phyloP scores from a whole-genome alignment of 2,888 invertebrate species.

The Oxycera nigricornis region DNA sequence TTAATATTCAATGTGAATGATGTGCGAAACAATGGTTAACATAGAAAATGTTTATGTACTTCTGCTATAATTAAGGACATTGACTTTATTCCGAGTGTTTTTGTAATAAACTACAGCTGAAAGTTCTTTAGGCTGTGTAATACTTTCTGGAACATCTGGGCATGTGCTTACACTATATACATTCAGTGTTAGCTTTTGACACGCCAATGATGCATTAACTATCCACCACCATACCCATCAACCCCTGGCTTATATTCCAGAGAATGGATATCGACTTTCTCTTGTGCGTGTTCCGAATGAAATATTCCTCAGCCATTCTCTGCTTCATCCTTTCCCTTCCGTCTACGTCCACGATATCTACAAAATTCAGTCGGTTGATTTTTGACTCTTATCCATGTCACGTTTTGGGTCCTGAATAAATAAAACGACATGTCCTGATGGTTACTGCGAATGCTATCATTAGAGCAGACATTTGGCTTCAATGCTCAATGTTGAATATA shows the following conservation, averaged over 20 bases:
- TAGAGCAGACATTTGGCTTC: constrained; percentile 10
- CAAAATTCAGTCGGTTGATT: background rate
- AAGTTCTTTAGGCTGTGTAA: no score
- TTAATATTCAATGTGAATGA: no score
- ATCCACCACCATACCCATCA: no score
- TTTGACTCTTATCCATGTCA: constrained; percentile 21
- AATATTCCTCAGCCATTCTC: background rate
- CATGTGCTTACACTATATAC: background rate
- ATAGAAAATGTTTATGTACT: no score
- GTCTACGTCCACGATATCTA: background rate
- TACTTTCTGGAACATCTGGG: background rate
- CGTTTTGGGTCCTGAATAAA: constrained; percentile 29
- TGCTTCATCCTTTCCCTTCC: background rate
- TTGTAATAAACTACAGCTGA: no score
- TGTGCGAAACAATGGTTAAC: no score
- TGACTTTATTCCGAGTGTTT: no score
- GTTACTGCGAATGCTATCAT: constrained; percentile 20
- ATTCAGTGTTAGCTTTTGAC: background rate
- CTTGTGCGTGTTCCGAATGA: constrained; percentile 34
- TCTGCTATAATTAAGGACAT: no score
- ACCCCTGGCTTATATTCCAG: background rate
- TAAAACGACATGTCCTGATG: constrained; percentile 26
- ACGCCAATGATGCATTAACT: constrained; percentile 3
- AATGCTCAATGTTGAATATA: background rate
- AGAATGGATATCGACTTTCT: constrained; percentile 8